Evolutionary conservation across 1,140 invertebrate genomes (phyloP), one percentile per base, ranked within the genome.

Genomic region (Polyergus mexicanus): DNA sequence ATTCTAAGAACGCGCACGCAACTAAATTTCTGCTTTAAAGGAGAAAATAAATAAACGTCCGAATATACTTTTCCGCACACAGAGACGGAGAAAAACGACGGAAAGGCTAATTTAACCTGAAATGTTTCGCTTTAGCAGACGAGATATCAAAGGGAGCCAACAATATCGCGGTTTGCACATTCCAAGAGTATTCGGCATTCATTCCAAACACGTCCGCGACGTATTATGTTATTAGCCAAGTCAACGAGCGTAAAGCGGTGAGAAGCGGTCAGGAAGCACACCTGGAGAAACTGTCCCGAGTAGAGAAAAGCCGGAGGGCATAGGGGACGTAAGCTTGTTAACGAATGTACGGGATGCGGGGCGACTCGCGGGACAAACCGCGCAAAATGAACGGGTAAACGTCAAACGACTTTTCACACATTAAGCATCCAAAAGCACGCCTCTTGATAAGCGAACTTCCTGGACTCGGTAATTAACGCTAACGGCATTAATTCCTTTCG

Each of bases 221-320:
- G 76, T 88, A 92, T 93, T 92, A 93, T 91, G 88, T 92, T 92
- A 92, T 93, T 92, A 92, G 91, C 88, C 88, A 88, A 92, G 88
- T 90, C 89, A 92, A 92, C 89, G 88, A 90, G 91, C 89, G 88
- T 91, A 90, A 93, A 93, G 90, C 89, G 87, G 74, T 92, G 87
- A 91, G 92, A 92, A 92, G 89, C 91, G 86, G 90, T 87, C 83
- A 58, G 66, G 74, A 77, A 86, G 83, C 81, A 56, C 65, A 88
- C 83, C 83, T 88, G 76, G 71, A 90, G 83, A 69, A 78, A 47
- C 86, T 86, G 41, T 88, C 65, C 62, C 63, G 41, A 65, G 71
- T 47, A 54, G 7, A 51, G 41, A 44, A 16, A 51, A 51, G 47
- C 25, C 58, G 47, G 35, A 71, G 68, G 80, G 80, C 62, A 62